phyloP scores from a whole-genome alignment of 2,888 invertebrate genomes.

The Zygaena filipendulae region DNA sequence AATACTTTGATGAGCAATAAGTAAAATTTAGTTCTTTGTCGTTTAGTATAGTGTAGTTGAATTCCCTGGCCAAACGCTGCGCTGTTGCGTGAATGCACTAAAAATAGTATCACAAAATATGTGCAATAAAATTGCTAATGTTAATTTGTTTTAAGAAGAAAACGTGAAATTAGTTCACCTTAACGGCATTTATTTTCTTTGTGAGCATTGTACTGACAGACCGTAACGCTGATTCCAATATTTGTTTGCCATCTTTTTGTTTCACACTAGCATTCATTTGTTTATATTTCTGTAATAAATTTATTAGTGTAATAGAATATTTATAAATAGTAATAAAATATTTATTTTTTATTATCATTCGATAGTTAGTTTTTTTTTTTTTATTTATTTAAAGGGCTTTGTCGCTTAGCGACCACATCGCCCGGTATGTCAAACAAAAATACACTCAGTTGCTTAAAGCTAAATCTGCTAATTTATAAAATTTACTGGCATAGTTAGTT shows the following conservation, averaged over 20 bases:
- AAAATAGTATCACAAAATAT: slow-evolving; percentile 21
- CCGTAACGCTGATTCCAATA: slow-evolving; percentile 82
- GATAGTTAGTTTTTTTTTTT: no score
- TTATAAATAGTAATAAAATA: no score
- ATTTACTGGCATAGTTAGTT: no score
- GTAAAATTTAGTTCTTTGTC: slow-evolving; percentile 49
- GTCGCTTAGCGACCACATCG: no score
- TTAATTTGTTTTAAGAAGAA: neutral
- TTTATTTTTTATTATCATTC: no score
- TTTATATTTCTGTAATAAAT: slow-evolving; percentile 75
- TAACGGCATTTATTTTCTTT: slow-evolving; percentile 90
- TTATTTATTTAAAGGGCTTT: no score
- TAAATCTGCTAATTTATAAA: no score
- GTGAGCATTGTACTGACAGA: slow-evolving; percentile 88
- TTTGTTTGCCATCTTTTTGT: slow-evolving; percentile 80
- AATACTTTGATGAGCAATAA: slow-evolving; percentile 88
- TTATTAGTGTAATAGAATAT: neutral
- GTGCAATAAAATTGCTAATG: slow-evolving; percentile 1
- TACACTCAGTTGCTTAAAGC: no score
- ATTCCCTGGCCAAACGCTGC: slow-evolving; percentile 74
- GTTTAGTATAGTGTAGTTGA: slow-evolving; percentile 49
- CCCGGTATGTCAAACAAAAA: no score
- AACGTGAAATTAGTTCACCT: no score
- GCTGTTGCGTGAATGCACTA: slow-evolving; percentile 83
- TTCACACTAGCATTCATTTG: slow-evolving; percentile 82